A percentile compares a stretch with the other conserved stretches of the same genome.
Conservation (phyloP, 2,888 invertebrate genomes). For the Philopedon plagiatum region DNA sequence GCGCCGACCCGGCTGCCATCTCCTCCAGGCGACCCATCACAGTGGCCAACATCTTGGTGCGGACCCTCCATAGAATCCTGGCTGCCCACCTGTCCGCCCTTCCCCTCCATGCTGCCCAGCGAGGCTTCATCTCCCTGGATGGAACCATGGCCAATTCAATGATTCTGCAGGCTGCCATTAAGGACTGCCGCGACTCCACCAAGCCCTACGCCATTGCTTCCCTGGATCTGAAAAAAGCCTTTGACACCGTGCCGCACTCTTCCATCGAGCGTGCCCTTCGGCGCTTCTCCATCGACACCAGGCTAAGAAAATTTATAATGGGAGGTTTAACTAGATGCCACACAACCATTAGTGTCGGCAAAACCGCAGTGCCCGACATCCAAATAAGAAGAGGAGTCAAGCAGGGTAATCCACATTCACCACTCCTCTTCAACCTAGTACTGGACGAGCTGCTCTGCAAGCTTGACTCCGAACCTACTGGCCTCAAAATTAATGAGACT, state of each 20-base stretch:
- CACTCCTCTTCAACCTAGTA: slow-evolving; percentile 54
- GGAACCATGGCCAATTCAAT: slow-evolving; percentile 45
- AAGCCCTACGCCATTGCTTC: slow-evolving; percentile 30
- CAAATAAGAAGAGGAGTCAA: slow-evolving; percentile 60
- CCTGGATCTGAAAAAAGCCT: slow-evolving; percentile 51
- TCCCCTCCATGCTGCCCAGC: slow-evolving; percentile 29
- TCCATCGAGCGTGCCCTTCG: slow-evolving; percentile 32
- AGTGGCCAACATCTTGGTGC: slow-evolving; percentile 30
- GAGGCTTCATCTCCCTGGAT: slow-evolving; percentile 40
- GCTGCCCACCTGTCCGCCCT: slow-evolving; percentile 13
- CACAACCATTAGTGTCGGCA: slow-evolving; percentile 24
- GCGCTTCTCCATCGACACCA: slow-evolving; percentile 25
- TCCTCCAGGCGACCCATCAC: slow-evolving; percentile 48
- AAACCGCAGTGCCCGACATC: background rate
- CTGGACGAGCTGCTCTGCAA: slow-evolving; percentile 30
- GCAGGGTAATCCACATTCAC: slow-evolving; percentile 66
- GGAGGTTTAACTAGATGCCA: slow-evolving; percentile 6
- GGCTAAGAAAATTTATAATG: slow-evolving; percentile 28
- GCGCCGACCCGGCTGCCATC: slow-evolving; percentile 3
- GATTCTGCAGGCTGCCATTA: slow-evolving; percentile 34
- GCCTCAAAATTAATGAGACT: background rate
- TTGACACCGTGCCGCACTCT: slow-evolving; percentile 47
- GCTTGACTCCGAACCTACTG: slow-evolving; percentile 8
- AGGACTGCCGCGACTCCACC: background rate
- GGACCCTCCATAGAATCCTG: slow-evolving; percentile 38